Conservation (phyloP, 1,140 invertebrate species). For the Saccostrea echinata region DNA sequence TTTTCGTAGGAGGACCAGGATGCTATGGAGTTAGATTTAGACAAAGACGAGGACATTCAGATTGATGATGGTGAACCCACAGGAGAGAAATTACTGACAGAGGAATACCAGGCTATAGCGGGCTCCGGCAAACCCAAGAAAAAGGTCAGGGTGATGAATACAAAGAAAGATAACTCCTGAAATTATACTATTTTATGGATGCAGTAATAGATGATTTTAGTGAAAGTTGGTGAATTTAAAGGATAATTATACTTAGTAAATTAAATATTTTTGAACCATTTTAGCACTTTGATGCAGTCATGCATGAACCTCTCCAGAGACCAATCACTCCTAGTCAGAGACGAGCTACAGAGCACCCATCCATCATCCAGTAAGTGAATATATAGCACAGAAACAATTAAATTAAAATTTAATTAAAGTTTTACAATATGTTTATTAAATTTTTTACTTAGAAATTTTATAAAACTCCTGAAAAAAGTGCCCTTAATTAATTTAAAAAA, state of each 20-base stretch:
- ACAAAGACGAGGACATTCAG: conserved; percentile 80
- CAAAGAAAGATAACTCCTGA: not conserved
- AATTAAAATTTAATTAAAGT: not conserved
- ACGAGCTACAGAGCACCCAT: conserved; percentile 48
- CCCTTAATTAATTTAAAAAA: no score
- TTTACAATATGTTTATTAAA: no score
- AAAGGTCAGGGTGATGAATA: conserved; percentile 43
- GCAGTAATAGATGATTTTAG: not conserved
- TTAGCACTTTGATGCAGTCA: conserved; percentile 64
- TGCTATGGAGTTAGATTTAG: conserved; percentile 82
- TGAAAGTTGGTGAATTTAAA: not conserved
- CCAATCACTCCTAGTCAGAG: conserved; percentile 74
- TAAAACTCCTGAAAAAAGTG: no score
- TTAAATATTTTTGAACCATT: not conserved
- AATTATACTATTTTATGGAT: not conserved
- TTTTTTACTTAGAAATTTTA: no score
- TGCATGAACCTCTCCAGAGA: conserved; percentile 69
- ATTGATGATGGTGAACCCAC: conserved; percentile 76
- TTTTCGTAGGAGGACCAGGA: conserved; percentile 80
- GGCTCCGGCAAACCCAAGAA: conserved; percentile 58
- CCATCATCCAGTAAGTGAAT: conserved; percentile 30
- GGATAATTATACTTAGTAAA: not conserved
- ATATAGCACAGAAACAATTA: not conserved
- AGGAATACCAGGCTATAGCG: conserved; percentile 74
- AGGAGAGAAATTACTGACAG: conserved; percentile 80